Conservation (phyloP, 2,797 vertebrate genomes). For the Lophotriccus pileatus region DNA sequence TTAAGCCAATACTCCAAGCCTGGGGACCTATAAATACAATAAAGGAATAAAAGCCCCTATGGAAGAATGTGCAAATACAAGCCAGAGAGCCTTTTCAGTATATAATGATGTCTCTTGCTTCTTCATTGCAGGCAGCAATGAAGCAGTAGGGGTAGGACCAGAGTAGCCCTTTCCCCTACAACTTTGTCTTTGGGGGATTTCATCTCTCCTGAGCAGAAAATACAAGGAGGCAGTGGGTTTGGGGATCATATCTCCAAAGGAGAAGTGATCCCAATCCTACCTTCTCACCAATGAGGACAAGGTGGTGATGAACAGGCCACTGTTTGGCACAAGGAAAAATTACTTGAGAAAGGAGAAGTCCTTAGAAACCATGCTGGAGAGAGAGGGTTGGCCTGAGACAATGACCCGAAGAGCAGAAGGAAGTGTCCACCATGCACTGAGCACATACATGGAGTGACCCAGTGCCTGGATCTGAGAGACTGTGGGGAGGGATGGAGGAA, state of each 20-base stretch:
- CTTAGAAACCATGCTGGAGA: fast-evolving
- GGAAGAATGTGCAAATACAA: background rate
- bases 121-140: background rate
- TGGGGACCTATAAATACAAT: background rate
- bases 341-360: background rate
- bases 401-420: background rate
- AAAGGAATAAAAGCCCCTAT: background rate
- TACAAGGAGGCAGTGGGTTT: background rate
- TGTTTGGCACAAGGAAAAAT: background rate
- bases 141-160: background rate
- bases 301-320: background rate
- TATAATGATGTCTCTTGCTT: background rate
- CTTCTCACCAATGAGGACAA: background rate
- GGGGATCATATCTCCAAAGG: background rate
- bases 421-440: fast-evolving
- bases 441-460: background rate
- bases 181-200: background rate
- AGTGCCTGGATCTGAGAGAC: background rate
- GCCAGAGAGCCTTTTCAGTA: background rate
- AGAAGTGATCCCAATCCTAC: background rate
- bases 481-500: background rate
- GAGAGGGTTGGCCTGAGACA: background rate
- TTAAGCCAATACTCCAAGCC: constrained; percentile 8
- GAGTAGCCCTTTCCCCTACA: background rate
- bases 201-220: background rate